phyloP scores from a whole-genome alignment of 2,113 vertebrate genomes.

The Anarhynchus alexandrinus region DNA sequence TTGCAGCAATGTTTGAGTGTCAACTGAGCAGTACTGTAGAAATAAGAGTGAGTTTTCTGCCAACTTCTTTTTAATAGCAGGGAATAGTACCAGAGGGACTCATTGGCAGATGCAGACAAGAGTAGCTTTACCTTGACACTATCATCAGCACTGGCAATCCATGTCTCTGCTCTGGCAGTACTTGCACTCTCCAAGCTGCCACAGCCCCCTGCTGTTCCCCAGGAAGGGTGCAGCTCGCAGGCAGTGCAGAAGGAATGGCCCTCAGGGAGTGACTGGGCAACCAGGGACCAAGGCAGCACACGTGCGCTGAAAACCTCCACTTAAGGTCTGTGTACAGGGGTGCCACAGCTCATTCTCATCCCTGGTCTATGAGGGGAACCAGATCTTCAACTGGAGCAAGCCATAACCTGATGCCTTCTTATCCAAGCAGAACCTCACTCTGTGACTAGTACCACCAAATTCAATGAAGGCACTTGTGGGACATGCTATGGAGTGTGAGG shows the following conservation, averaged over 20 bases:
- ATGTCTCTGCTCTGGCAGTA: background rate
- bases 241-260: background rate
- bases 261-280: background rate
- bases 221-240: rapidly evolving
- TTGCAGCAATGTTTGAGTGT: background rate
- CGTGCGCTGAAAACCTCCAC: background rate
- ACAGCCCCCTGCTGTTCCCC: background rate
- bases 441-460: background rate
- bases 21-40: background rate
- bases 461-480: background rate
- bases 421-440: background rate
- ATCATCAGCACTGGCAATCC: background rate
- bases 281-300: rapidly evolving
- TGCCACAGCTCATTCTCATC: background rate
- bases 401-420: background rate
- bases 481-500: background rate
- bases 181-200: rapidly evolving
- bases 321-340: background rate
- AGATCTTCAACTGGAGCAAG: background rate
- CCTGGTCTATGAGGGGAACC: background rate
- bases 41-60: background rate
- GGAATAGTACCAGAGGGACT: background rate
- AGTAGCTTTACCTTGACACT: background rate
- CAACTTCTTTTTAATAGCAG: background rate
- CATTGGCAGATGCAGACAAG: background rate